Conservation (phyloP, 1,140 invertebrate genomes). For the Pinna nobilis region DNA sequence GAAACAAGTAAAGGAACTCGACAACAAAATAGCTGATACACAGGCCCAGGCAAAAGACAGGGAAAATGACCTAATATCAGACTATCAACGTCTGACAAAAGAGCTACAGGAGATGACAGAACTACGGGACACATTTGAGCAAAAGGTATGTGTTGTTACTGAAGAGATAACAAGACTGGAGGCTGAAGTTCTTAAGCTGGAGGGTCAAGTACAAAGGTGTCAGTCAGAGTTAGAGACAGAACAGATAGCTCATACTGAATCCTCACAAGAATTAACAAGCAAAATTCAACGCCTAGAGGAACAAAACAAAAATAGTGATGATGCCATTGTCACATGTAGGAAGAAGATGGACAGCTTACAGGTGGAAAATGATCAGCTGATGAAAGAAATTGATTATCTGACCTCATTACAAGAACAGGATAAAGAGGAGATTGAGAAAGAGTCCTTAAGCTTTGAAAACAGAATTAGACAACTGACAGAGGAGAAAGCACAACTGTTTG, state of each 20-base stretch:
- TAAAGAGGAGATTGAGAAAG: constrained; percentile 7
- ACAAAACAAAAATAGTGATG: not conserved
- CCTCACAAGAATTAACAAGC: not conserved
- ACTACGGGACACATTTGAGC: not conserved
- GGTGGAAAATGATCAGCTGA: constrained; percentile 16
- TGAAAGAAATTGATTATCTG: constrained; percentile 36
- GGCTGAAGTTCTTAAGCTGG: not conserved
- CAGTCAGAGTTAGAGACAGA: not conserved
- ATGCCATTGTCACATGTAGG: not conserved
- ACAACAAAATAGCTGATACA: not conserved
- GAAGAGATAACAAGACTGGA: not conserved
- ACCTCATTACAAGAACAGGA: constrained; percentile 1
- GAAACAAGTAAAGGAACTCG: constrained; percentile 10
- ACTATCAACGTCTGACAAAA: no score
- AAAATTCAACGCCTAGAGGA: constrained; percentile 4
- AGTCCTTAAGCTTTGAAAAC: constrained; percentile 4
- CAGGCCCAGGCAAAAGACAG: not conserved
- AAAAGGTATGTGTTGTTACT: not conserved
- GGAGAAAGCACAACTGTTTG: constrained; percentile 16
- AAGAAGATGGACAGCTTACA: not conserved
- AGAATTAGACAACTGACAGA: constrained; percentile 9
- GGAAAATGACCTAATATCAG: no score
- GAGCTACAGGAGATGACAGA: not conserved
- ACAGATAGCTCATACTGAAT: not conserved
- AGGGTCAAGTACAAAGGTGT: not conserved